phyloP scores from a whole-genome alignment of 2,797 vertebrate species.

The Dipus sagitta region DNA sequence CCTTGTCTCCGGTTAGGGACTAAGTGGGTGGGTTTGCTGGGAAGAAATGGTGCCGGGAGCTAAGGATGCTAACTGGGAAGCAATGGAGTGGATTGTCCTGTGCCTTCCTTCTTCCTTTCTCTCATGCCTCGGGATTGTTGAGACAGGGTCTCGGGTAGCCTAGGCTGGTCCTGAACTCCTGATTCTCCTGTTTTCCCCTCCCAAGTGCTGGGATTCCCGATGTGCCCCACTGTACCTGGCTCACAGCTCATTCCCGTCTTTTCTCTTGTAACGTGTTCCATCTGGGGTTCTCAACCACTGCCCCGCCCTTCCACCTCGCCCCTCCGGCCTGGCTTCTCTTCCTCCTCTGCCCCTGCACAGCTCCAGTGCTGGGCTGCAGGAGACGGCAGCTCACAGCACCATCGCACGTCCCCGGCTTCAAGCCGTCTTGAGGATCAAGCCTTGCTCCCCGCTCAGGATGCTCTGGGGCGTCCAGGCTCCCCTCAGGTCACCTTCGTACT shows the following conservation, averaged over 20 bases:
- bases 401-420: neutral
- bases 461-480: neutral
- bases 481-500: neutral
- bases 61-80: neutral
- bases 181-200: too few species aligned
- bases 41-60: neutral
- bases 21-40: neutral
- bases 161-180: too few species aligned
- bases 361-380: neutral
- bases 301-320: accelerated
- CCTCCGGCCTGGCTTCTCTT: neutral
- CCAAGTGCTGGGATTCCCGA: too few species aligned
- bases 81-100: neutral
- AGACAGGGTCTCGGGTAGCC: too few species aligned
- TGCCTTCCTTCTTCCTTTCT: neutral
- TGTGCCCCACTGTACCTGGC: too few species aligned
- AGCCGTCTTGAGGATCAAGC: neutral
- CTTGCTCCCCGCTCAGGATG: neutral
- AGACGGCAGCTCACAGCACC: neutral
- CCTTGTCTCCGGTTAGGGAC: neutral
- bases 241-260: too few species aligned
- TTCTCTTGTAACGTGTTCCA: too few species aligned
- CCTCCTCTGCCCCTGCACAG: neutral
- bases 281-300: too few species aligned
- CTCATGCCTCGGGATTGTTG: too few species aligned